Conservation (phyloP, 2,888 invertebrate species). For the Athalia cordata region DNA sequence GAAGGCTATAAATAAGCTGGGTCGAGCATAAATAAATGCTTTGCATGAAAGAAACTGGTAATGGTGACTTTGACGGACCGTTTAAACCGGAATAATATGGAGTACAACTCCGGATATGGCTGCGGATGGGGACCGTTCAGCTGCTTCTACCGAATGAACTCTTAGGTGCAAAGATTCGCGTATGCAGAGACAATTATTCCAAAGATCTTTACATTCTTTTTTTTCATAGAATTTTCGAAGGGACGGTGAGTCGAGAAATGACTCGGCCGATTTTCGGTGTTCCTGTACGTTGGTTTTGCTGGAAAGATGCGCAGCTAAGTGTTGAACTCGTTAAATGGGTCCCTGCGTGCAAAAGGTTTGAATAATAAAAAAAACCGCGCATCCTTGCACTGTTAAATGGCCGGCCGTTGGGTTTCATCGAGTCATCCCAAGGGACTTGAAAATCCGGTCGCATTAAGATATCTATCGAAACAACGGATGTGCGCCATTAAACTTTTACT, state of each 20-base stretch:
- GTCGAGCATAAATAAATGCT: slow-evolving; percentile 70
- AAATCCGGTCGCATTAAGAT: slow-evolving; percentile 73
- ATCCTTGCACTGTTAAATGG: slow-evolving; percentile 28
- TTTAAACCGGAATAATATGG: slow-evolving; percentile 71
- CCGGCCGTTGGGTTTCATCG: slow-evolving; percentile 50
- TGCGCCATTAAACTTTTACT: slow-evolving; percentile 72
- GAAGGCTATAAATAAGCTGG: slow-evolving; percentile 71
- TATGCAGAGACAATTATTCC: too few species aligned
- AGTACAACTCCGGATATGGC: slow-evolving; percentile 48
- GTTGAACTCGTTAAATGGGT: slow-evolving; percentile 65
- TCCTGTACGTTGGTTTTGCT: background rate
- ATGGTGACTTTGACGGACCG: slow-evolving; percentile 72
- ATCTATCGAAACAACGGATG: slow-evolving; percentile 72
- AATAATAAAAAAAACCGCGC: background rate
- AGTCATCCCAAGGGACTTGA: slow-evolving; percentile 69
- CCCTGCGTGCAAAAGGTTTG: background rate
- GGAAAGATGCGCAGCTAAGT: slow-evolving; percentile 32
- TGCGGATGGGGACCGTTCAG: background rate
- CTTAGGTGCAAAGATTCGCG: too few species aligned
- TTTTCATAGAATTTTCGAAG: too few species aligned
- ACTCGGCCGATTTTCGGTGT: too few species aligned
- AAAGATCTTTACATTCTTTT: too few species aligned
- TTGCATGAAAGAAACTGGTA: slow-evolving; percentile 71
- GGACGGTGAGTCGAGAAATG: too few species aligned
- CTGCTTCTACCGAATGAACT: background rate